Base-by-base conservation (phyloP, 1,140 invertebrate species). In the Varroa destructor region DNA sequence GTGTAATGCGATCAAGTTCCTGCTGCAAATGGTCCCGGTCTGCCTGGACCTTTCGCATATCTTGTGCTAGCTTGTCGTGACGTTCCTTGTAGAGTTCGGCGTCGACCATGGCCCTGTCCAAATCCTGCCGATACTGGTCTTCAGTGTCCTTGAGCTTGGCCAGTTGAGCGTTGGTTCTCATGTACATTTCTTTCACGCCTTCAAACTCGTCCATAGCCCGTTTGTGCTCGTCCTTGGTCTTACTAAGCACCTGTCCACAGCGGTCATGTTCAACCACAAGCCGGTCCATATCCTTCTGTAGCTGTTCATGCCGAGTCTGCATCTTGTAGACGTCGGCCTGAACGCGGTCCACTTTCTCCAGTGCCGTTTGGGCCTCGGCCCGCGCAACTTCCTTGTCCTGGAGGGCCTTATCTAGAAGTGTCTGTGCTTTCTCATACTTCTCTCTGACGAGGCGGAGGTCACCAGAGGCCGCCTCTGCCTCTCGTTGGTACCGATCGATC, bases 331-430 rank as follows among this genome's bases (percentile, higher is more conserved):
- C 84, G 79, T 94, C 90, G 76, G 87, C 89, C 79, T 94, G 90
- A 1, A 87, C 71, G 55, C 90, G 88, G 81, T 94, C 91, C 79
- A 91, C 91, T 83, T 93, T 93, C 81, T 93, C 91, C 75, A 91
- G 81, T 80, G 93, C 86, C 81, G 91, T 89, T 77, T 94, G 90
- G 78, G 91, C 88, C 81, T 95, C 91, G 80, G 90, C 90, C 81
- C 89, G 88, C 55, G 87, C 85, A 70, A 83, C 86, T 76, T 94
- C 91, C 76, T 89, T 88, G 76, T 94, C 91, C 76, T 94, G 90
- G 72, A 89, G 84, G 0, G 87, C 85, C 80, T 91, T 91, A 77
- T 86, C 84, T 78, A 90, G 82, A 75, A 87, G 81, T 70, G 82
- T 81, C 85, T 88, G 75, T 73, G 87, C 84, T 78, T 92, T 93